Conservation (phyloP, 2,797 vertebrate species). For the Chelmon rostratus region DNA sequence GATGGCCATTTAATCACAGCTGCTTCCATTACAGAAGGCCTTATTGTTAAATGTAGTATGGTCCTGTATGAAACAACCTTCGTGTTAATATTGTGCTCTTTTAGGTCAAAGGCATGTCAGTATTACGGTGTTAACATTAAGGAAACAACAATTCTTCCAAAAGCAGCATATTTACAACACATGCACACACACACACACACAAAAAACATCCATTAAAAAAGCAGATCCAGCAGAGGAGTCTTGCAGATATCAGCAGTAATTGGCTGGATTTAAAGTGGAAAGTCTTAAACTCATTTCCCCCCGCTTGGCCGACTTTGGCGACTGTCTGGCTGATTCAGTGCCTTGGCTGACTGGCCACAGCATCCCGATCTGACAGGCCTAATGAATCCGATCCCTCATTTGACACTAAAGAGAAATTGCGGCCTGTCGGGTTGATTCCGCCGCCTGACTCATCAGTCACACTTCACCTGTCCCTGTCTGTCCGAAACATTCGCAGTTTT, state of each 20-base stretch:
- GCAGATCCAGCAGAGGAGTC: not conserved
- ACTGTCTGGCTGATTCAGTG: slow-evolving; percentile 37
- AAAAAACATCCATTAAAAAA: not conserved
- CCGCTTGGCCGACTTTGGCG: slow-evolving; percentile 23
- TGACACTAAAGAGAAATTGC: slow-evolving; percentile 48
- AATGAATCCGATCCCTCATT: slow-evolving; percentile 53
- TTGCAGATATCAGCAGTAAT: slow-evolving; percentile 23
- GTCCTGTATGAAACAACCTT: not conserved
- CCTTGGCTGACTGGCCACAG: slow-evolving; percentile 18
- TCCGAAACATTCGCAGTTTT: not conserved
- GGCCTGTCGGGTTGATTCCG: slow-evolving; percentile 34
- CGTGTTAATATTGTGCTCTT: not conserved
- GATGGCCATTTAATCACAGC: slow-evolving; percentile 10
- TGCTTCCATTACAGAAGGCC: not conserved
- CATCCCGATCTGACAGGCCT: slow-evolving; percentile 37
- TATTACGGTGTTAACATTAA: not conserved
- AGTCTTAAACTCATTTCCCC: slow-evolving; percentile 14
- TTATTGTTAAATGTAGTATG: not conserved
- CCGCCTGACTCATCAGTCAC: slow-evolving; percentile 35
- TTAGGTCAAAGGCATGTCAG: not conserved
- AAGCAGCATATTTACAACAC: not conserved
- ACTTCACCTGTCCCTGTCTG: slow-evolving; percentile 18
- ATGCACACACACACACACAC: not conserved
- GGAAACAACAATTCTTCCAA: not conserved
- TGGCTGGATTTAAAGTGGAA: slow-evolving; percentile 5